Evolutionary conservation across 2,888 invertebrate species (phyloP), one percentile per base, ranked within the genome.

Genomic region (Ethmia dodecea): DNA sequence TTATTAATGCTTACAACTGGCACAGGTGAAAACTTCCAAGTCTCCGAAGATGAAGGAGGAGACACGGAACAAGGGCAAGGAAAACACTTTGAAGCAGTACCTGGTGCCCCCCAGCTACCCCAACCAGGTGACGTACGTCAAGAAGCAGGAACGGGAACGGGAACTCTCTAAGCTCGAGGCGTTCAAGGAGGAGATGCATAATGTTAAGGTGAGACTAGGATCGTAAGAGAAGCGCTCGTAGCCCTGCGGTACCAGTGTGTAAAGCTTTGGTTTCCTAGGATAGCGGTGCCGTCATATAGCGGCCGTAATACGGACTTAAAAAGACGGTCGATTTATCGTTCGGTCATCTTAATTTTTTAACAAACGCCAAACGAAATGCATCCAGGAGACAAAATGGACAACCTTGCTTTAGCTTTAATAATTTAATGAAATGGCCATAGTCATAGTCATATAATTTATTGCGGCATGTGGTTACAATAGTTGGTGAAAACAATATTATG

Each of bases 161-260:
- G 89, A 89, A 52, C 45, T 81, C 1, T 62, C 52, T 26, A 87
- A 88, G 41, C 55, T 89, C 0, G 59, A 72, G 2, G 70, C 79
- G 1, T 47, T 89, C 34, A 71, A 71, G 26, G 60, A 62, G 4
- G 88, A 89, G 15, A 46, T 87, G 1, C 61, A 60, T 3, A 87
- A 72, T 44, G 56, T 83, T 4, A 61, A 65, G 60, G 86, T 86
- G 33, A 10, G 14, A 15, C 13, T 55, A 84, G 86, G 45, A 65
- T 14, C 58, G 86, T 0, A 45, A 86, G 16, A 70, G 74, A 11
- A 64, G 67, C 33, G 78, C 84, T 79, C 79, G 81, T 13, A 43
- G 78, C 38, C 48, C 57, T 6, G 61, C 70, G 0, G 67, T 93
- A 3, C 92, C 92, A 0, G 93, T 93, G 55, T 86, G 88, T n/a